phyloP scores from a whole-genome alignment of 2,797 vertebrate species.

The Malacoctenus gilli region DNA sequence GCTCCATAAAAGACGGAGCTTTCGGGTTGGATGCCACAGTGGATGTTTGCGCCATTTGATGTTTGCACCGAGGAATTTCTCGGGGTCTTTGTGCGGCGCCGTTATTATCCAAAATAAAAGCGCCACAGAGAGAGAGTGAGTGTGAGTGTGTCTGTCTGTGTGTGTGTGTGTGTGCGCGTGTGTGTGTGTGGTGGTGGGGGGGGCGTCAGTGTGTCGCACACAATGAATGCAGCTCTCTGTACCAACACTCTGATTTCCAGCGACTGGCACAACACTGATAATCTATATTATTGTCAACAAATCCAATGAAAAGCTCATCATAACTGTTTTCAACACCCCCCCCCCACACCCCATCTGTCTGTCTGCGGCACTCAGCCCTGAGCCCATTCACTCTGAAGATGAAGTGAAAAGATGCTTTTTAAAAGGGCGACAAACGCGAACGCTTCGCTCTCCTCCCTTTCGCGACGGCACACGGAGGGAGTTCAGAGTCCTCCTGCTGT shows the following conservation, averaged over 20 bases:
- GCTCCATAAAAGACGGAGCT: slow-evolving; percentile 38
- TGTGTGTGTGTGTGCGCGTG: no score
- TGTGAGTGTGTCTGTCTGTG: no score
- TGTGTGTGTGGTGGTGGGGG: no score
- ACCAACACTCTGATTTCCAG: slow-evolving; percentile 6
- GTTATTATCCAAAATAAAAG: slow-evolving; percentile 31
- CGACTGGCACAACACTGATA: background rate
- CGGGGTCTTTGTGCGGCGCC: slow-evolving; percentile 33
- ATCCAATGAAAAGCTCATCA: slow-evolving; percentile 1
- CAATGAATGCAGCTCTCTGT: slow-evolving; percentile 8
- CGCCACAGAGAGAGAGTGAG: background rate
- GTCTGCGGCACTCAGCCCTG: background rate
- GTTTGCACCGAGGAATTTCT: slow-evolving; percentile 32
- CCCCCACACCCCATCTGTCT: background rate
- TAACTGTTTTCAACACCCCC: no score
- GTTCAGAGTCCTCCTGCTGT: background rate
- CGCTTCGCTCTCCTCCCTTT: slow-evolving; percentile 1
- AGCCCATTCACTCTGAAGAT: background rate
- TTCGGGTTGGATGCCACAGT: slow-evolving; percentile 37
- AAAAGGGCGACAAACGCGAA: background rate
- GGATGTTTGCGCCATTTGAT: slow-evolving; percentile 50
- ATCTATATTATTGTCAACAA: slow-evolving; percentile 10
- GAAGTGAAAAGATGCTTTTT: background rate
- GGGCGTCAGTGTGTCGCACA: slow-evolving; percentile 10
- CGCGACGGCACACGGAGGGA: background rate